Evolutionary conservation across 2,888 invertebrate genomes (phyloP), one percentile per base, ranked within the genome.

Genomic region (Lasioglossum vierecki): DNA sequence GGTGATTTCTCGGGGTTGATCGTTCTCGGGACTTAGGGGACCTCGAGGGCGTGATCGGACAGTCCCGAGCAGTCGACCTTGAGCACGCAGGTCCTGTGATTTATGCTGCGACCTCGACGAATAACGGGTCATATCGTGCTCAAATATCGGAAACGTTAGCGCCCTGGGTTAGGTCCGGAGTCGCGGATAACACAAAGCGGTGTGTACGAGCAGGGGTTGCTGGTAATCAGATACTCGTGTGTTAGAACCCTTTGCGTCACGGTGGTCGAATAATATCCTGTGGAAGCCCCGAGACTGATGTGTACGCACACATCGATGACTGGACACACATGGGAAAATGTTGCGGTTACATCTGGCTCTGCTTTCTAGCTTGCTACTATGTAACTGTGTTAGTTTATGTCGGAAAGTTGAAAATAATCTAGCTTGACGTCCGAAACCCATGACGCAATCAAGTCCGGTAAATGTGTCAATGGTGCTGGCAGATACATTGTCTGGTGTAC

Each of bases 131-230:
- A 76, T 79, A 78, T 83, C 87, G 44, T 74, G 84, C 79, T 89
- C 68, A 73, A 83, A 87, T 89, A 84, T 83, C 89, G 83, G 82
- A 80, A 87, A 83, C 82, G 79, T 63, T 73, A 81, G 63, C 78
- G 30, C 53, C 46, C 76, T 49, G 82, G 80, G 71, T 87, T 83
- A 63, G 78, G 39, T 22, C 39, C 39, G 60, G 49, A 30, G 49
- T 72, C 68, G 77, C 60, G 76, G 80, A 84, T 75, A 70, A 81
- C 76, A 80, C 76, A 80, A 75, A 83, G 72, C 75, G n/a, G 70
- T 13, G 11, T 70, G 39, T 41, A 44, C 46, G 41, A 41, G 60
- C 46, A 30, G 63, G 70, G 70, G 39, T 41, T 18, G 18, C 74
- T n/a, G 60, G 73, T 72, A 76, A 76, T 57, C 46, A 53, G 73